These are phyloP conservation scores for Metopolophium dirhodum DNA, from an alignment of 1,140 invertebrate species.

Conservation along the genomic window DNA sequence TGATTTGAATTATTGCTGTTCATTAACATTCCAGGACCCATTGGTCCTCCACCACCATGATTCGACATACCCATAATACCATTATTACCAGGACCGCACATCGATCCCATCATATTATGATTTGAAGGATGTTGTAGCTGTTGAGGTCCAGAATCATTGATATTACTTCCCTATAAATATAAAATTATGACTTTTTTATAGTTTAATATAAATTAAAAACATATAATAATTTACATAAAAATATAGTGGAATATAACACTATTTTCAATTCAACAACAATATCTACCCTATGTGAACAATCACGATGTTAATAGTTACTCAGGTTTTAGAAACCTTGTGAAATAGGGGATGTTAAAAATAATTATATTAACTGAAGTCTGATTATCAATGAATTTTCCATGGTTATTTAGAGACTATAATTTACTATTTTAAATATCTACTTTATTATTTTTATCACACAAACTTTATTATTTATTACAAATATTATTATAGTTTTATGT, in stretches of 20 bases:
- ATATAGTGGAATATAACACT: background rate
- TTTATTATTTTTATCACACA: background rate
- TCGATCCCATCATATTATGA: constrained; percentile 43
- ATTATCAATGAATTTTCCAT: too few relatives aligned
- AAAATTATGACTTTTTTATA: background rate
- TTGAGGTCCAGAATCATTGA: constrained; percentile 47
- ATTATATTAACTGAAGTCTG: too few relatives aligned
- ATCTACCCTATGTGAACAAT: background rate
- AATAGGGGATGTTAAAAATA: background rate
- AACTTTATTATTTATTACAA: background rate
- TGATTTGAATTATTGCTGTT: constrained; percentile 35
- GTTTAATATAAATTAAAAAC: background rate
- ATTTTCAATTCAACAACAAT: background rate
- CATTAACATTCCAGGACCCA: constrained; percentile 53
- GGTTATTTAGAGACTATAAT: too few relatives aligned
- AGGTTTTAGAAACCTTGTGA: background rate
- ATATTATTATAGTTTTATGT: background rate
- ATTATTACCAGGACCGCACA: constrained; percentile 40
- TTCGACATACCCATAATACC: constrained; percentile 47
- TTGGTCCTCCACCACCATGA: constrained; percentile 32
- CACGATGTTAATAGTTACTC: background rate
- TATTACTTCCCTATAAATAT: constrained; percentile 51
- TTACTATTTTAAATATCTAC: too few relatives aligned
- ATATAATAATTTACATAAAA: background rate
- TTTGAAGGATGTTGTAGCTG: constrained; percentile 31